Evolutionary conservation across 2,888 invertebrate genomes (phyloP).

Genomic region (Chrysina gloriosa): DNA sequence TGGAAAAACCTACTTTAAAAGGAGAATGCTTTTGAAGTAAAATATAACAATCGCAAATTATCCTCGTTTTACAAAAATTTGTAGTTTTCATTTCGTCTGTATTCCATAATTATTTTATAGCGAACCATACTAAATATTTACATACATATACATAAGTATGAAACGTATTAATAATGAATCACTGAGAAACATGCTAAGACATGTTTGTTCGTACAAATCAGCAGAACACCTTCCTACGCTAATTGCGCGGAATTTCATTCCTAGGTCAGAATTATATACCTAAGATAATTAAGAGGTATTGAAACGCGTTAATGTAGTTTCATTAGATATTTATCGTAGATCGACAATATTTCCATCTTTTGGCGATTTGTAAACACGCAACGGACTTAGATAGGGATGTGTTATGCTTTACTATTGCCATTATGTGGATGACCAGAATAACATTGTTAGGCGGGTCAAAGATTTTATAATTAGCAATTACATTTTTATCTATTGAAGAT

Average conservation of each 20-base stretch:
- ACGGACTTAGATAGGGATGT: slow-evolving; percentile 47
- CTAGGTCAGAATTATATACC: background rate
- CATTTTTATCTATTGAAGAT: no score
- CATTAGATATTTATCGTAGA: background rate
- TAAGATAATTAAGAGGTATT: background rate
- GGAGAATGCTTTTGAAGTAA: no score
- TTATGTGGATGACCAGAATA: slow-evolving; percentile 46
- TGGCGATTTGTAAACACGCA: slow-evolving; percentile 1
- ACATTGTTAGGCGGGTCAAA: slow-evolving; percentile 47
- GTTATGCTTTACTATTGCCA: slow-evolving; percentile 30
- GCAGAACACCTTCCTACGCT: background rate
- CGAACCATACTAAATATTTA: no score
- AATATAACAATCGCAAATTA: no score
- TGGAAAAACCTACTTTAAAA: no score
- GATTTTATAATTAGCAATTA: no score
- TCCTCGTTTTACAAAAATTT: no score
- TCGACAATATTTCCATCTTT: background rate
- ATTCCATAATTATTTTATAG: no score
- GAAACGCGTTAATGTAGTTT: background rate
- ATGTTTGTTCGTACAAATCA: background rate
- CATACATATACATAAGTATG: no score
- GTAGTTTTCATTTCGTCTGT: no score
- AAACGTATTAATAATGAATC: background rate
- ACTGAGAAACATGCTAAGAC: background rate
- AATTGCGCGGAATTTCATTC: background rate